phyloP scores from a whole-genome alignment of 2,113 vertebrate species.

The Corynorhinus townsendii region DNA sequence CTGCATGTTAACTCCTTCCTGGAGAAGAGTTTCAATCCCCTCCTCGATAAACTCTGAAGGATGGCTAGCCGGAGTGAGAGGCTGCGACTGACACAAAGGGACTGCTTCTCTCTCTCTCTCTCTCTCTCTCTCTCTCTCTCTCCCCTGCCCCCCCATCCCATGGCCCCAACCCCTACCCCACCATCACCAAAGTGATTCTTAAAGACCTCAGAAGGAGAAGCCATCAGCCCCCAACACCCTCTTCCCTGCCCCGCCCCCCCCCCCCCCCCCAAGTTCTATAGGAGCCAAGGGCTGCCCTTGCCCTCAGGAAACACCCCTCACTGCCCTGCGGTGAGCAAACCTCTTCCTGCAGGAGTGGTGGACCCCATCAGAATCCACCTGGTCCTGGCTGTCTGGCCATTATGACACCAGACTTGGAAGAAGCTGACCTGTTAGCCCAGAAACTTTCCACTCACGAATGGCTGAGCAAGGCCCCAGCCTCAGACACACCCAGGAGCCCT shows the following conservation, averaged over 20 bases:
- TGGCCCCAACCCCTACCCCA: fast-evolving
- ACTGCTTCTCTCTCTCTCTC: too few species aligned
- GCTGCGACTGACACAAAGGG: neutral
- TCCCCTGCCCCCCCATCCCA: fast-evolving
- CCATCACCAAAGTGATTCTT: neutral
- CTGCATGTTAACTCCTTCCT: neutral
- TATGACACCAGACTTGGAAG: neutral
- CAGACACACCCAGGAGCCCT: neutral
- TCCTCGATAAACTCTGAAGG: neutral
- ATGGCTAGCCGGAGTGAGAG: neutral
- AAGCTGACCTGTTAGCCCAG: fast-evolving
- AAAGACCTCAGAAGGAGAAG: neutral
- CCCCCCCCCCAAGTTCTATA: neutral
- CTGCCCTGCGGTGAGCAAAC: neutral
- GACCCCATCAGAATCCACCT: neutral
- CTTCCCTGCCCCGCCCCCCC: neutral
- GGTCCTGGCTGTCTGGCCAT: neutral
- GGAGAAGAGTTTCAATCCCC: neutral
- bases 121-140: too few species aligned
- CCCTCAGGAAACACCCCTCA: too few species aligned
- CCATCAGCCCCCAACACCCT: too few species aligned
- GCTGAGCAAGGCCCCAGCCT: neutral
- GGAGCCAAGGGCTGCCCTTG: fast-evolving
- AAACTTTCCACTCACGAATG: neutral
- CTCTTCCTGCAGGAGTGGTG: neutral